Evolutionary conservation across 1,140 invertebrate species (phyloP).

Genomic region (Tetramorium simillimum): DNA sequence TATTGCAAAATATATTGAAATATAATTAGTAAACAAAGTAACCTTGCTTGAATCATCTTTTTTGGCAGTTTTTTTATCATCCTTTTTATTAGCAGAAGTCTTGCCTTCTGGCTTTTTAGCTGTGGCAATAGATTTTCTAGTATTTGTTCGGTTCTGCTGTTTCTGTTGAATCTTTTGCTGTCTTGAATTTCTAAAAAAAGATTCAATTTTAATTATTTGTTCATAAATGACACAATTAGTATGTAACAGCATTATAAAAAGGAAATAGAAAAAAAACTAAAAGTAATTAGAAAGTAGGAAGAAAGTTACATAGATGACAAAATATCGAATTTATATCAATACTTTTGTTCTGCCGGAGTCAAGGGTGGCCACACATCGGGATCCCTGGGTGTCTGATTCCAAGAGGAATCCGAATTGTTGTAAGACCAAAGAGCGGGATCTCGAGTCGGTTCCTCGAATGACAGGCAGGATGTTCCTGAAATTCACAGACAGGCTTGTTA

Average conservation of each 20-base stretch:
- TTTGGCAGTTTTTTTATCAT: slow-evolving; percentile 86
- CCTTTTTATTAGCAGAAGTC: slow-evolving; percentile 85
- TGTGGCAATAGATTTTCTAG: slow-evolving; percentile 81
- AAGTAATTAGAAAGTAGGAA: not conserved
- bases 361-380: slow-evolving; percentile 97
- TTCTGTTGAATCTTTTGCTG: slow-evolving; percentile 83
- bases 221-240: slow-evolving; percentile 25
- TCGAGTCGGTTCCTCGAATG: slow-evolving; percentile 88
- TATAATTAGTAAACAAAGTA: not conserved
- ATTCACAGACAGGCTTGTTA: not conserved
- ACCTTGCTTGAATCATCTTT: slow-evolving; percentile 84
- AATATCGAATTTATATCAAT: slow-evolving; percentile 41
- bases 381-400: slow-evolving; percentile 92
- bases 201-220: not conserved
- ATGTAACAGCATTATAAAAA: not conserved
- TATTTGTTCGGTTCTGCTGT: slow-evolving; percentile 82
- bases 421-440: slow-evolving; percentile 83
- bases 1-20: not conserved
- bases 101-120: slow-evolving; percentile 83
- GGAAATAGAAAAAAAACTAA: not conserved
- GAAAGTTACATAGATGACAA: not conserved
- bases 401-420: slow-evolving; percentile 84
- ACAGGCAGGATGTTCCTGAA: slow-evolving; percentile 78
- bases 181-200: slow-evolving; percentile 77
- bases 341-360: slow-evolving; percentile 91